Base-by-base conservation (phyloP, 2,113 vertebrate genomes). In the Jaculus jaculus region DNA sequence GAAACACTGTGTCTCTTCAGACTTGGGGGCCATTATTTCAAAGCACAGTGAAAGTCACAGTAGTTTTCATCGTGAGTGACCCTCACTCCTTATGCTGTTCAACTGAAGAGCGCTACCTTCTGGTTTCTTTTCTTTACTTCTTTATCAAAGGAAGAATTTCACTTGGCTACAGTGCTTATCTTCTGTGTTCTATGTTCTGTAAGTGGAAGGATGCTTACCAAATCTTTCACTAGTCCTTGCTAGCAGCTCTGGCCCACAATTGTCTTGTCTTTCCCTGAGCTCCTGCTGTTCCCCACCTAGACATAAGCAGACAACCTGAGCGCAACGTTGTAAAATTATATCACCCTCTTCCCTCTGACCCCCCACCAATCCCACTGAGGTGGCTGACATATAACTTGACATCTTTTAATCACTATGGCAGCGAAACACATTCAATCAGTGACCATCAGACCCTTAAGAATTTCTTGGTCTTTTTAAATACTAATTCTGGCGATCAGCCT, bases 261-360 rank as follows among this genome's bases (percentile, higher is more conserved):
- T 63, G 84, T 30, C 73, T 77, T 82, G 60, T 74, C 66, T 92
- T 87, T 94, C 63, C 11, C 47, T 74, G 81, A 95, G 91, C 47
- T 60, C 58, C 37, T 28, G 17, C 23, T 7, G 28, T 23, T 63
- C 61, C 71, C 32, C 61, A 63, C 34, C 34, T 11, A 47, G 69
- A 75, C n/a, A 54, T n/a, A 84, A 37, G 54, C 61, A 71, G 68
- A 79, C 34, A 60, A 34, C 63, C 77, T 87, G 30, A 89, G 30
- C 77, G 6, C 42, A 72, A 68, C 13, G 34, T 75, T 61, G 74
- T 72, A 42, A 51, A 86, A 61, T 79, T 32, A 21, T 30, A 72
- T n/a, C 39, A 69, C 73, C n/a, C 23, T 92, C 51, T 69, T 89
- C n/a, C 77, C 66, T 60, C 18, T 68, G 66, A 71, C 37, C 10